Evolutionary conservation across 2,888 invertebrate species (phyloP).

Genomic region (Leucozona laternaria): DNA sequence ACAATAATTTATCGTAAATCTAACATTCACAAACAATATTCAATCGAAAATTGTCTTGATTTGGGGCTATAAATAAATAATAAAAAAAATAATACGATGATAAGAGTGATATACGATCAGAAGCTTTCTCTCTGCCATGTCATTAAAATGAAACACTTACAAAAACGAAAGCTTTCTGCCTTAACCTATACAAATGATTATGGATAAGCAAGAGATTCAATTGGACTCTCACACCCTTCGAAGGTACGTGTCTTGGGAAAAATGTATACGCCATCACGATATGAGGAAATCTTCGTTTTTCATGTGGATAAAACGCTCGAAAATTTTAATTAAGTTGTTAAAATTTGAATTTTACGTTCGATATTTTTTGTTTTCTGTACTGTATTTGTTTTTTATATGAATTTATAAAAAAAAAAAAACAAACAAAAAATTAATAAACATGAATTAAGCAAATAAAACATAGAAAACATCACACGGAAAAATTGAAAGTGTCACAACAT

Average conservation of each 20-base stretch:
- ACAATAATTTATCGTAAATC: background rate
- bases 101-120: slow-evolving; percentile 4
- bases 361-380: no score
- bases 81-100: background rate
- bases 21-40: background rate
- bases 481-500: no score
- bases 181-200: background rate
- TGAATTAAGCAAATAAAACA: no score
- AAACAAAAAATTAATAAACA: no score
- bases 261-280: background rate
- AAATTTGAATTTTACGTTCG: no score
- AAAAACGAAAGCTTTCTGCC: background rate
- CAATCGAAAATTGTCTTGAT: background rate
- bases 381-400: no score
- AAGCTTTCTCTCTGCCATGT: background rate
- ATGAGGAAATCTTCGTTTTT: background rate
- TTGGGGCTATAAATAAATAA: slow-evolving; percentile 3
- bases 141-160: background rate
- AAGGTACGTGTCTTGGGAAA: background rate
- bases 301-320: background rate
- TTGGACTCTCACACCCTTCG: background rate
- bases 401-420: no score
- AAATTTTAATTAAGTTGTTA: no score
- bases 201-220: background rate
- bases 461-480: no score